A percentile compares a stretch with the other conserved stretches of the same genome.
These are phyloP conservation scores for Ceryle rudis DNA, from an alignment of 2,797 vertebrate genomes.

Conservation along the genomic window DNA sequence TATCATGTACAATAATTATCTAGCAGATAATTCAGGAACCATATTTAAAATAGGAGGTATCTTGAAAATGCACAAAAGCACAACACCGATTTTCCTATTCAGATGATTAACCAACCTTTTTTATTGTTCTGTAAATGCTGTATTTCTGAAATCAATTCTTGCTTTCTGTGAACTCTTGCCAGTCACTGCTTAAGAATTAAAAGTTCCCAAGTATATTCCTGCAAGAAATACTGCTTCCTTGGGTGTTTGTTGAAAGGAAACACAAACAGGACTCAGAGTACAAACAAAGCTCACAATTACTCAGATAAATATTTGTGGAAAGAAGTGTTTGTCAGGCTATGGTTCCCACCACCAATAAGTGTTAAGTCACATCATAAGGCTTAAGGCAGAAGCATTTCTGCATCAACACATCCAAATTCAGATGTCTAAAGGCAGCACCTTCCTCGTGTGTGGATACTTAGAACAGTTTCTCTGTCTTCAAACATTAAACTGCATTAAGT, in stretches of 20 bases:
- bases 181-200: not conserved
- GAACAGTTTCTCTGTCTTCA: not conserved
- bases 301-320: not conserved
- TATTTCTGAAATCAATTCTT: not conserved
- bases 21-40: not conserved
- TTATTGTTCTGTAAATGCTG: not conserved
- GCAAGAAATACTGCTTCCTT: not conserved
- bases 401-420: not conserved
- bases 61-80: not conserved
- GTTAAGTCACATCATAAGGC: not conserved
- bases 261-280: not conserved
- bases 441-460: not conserved
- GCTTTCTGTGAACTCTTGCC: not conserved
- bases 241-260: not conserved
- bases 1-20: not conserved
- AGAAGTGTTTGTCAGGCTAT: not conserved
- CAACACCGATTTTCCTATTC: not conserved
- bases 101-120: not conserved
- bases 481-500: not conserved
- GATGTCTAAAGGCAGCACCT: not conserved
- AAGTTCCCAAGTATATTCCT: not conserved
- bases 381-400: not conserved
- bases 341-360: not conserved
- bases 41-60: not conserved
- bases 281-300: not conserved